phyloP scores from a whole-genome alignment of 2,113 vertebrate species.

The Lamprologus lemairii region DNA sequence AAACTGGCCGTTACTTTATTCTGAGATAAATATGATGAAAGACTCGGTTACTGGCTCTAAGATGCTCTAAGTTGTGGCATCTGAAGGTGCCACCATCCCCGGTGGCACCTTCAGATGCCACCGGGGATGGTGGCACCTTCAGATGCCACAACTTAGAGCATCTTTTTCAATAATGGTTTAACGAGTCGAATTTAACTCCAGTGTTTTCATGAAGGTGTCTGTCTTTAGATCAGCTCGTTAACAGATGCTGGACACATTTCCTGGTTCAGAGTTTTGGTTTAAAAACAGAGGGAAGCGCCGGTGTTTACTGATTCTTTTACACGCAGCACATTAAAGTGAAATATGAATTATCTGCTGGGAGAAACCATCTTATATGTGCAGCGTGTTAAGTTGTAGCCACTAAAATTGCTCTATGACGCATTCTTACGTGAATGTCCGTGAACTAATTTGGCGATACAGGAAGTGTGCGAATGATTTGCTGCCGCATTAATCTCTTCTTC shows the following conservation, averaged over 20 bases:
- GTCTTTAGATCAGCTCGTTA: not conserved
- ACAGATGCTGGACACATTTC: not conserved
- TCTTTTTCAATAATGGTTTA: not conserved
- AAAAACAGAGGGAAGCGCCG: accelerated
- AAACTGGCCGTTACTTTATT: not conserved
- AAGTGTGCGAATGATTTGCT: accelerated
- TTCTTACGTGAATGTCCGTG: accelerated
- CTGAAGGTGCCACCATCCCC: not conserved
- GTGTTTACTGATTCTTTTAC: not conserved
- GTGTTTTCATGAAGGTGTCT: accelerated
- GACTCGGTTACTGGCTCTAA: not conserved
- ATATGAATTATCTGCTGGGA: accelerated
- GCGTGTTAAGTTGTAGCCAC: not conserved
- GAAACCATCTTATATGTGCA: accelerated
- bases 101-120: too few relatives aligned
- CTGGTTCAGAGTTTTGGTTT: not conserved
- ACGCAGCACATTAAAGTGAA: accelerated
- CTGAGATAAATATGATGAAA: not conserved
- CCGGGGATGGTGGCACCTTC: not conserved
- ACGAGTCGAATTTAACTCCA: accelerated
- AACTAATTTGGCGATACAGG: not conserved
- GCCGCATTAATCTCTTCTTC: accelerated
- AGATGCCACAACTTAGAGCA: not conserved
- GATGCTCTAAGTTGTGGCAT: too few relatives aligned
- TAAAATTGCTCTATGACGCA: not conserved